These are phyloP conservation scores for Phrynosoma blainvillii DNA, from an alignment of 2,113 vertebrate species.

Conservation along the genomic window DNA sequence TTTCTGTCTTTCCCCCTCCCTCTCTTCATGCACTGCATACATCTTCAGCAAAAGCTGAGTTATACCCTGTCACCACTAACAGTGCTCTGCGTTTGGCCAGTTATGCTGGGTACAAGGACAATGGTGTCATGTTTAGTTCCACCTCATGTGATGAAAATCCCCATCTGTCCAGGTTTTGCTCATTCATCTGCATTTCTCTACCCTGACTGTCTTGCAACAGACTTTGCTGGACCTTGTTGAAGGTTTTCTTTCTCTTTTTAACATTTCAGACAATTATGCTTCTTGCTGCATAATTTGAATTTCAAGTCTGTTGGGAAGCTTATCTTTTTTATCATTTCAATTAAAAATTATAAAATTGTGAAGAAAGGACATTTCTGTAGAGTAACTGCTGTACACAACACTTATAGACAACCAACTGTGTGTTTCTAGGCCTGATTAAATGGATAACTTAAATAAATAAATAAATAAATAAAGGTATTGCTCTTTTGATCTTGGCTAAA, in stretches of 20 bases:
- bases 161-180: neutral
- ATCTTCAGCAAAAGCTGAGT: no score
- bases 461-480: no score
- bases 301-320: slow-evolving; percentile 4
- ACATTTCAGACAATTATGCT: neutral
- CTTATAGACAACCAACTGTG: rapidly evolving
- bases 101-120: neutral
- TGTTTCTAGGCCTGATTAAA: slow-evolving; percentile 4
- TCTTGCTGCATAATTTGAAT: neutral
- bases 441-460: neutral
- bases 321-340: neutral
- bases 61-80: no score
- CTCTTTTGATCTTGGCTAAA: no score
- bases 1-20: no score
- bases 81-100: neutral
- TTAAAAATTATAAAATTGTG: neutral
- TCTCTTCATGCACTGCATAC: no score
- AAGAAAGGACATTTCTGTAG: slow-evolving; percentile 24
- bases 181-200: neutral
- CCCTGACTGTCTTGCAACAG: neutral
- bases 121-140: neutral
- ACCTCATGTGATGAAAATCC: neutral
- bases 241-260: neutral
- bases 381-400: neutral
- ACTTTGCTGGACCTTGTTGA: neutral